These are phyloP conservation scores for Peucedramus taeniatus DNA, from an alignment of 2,113 vertebrate genomes.

Conservation along the genomic window DNA sequence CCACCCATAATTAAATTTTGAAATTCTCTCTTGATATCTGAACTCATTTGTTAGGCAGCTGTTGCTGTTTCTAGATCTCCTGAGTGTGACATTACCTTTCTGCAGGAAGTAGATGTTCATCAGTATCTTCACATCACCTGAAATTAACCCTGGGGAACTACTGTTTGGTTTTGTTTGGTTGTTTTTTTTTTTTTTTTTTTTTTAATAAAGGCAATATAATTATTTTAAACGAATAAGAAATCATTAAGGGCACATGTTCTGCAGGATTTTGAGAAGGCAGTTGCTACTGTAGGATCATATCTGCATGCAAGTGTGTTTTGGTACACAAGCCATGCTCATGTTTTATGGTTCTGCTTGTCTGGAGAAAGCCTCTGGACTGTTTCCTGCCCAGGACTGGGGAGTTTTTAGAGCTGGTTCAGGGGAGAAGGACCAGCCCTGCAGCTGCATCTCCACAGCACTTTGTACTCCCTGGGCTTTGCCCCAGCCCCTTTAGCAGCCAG, in stretches of 20 bases:
- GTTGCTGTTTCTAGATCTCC: not conserved
- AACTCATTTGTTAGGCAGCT: not conserved
- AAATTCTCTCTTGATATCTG: not conserved
- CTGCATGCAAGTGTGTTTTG: not conserved
- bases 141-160: not conserved
- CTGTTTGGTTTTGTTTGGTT: too few relatives aligned
- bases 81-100: not conserved
- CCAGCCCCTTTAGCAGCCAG: not conserved
- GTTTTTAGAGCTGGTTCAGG: not conserved
- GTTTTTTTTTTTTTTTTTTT: too few relatives aligned
- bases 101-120: not conserved
- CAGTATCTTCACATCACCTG: not conserved
- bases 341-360: not conserved
- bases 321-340: not conserved
- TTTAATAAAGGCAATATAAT: not conserved
- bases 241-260: not conserved
- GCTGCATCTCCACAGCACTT: not conserved
- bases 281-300: not conserved
- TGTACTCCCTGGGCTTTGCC: not conserved
- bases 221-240: not conserved
- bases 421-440: not conserved
- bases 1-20: not conserved
- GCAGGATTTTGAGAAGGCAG: not conserved
- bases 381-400: not conserved
- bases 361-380: not conserved